A percentile compares a stretch with the other conserved stretches of the same genome.
These are phyloP conservation scores for Callitettix versicolor DNA, from an alignment of 1,140 invertebrate species.

Conservation along the genomic window DNA sequence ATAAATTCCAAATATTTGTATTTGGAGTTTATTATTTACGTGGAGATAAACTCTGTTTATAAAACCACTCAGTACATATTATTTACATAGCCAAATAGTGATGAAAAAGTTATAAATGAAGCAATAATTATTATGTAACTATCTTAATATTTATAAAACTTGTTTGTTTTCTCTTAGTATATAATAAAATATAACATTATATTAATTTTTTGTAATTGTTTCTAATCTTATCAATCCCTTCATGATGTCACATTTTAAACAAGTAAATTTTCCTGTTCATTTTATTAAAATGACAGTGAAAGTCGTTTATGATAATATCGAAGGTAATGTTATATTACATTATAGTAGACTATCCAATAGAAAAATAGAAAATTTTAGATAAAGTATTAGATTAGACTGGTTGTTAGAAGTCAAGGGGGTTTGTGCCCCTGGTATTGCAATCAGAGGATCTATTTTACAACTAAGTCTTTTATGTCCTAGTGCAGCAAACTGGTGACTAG, in stretches of 20 bases:
- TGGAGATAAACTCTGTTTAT: background rate
- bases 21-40: background rate
- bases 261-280: too few species aligned
- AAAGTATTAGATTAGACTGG: too few species aligned
- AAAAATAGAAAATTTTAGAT: too few species aligned
- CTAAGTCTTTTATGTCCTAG: too few species aligned
- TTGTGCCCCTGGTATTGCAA: too few species aligned
- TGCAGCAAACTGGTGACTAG: too few species aligned
- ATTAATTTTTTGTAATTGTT: background rate
- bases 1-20: conserved; percentile 6
- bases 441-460: too few species aligned
- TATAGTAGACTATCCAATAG: too few species aligned
- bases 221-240: background rate
- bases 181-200: conserved; percentile 5
- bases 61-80: background rate
- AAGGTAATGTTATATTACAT: too few species aligned
- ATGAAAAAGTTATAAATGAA: conserved; percentile 12
- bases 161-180: conserved; percentile 18
- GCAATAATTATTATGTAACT: conserved; percentile 16
- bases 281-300: too few species aligned
- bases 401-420: too few species aligned
- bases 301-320: too few species aligned
- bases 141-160: conserved; percentile 17
- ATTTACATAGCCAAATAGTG: conserved; percentile 5
- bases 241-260: background rate